A percentile compares a stretch with the other conserved stretches of the same genome.
Conservation (phyloP, 2,888 invertebrate genomes). For the Temnothorax unifasciatus region DNA sequence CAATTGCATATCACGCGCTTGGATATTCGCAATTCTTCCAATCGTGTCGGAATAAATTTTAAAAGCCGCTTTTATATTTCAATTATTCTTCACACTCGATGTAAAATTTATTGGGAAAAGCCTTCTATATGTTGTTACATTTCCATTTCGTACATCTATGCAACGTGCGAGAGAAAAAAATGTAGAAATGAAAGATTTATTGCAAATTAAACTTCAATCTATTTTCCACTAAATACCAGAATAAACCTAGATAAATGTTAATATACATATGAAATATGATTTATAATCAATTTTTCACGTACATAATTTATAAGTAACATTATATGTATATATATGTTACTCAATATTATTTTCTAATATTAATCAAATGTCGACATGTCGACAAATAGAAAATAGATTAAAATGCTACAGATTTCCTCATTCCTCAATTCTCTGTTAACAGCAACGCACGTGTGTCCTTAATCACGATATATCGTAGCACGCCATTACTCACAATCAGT, state of each 20-base stretch:
- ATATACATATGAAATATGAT: background rate
- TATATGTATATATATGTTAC: background rate
- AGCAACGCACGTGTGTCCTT: conserved; percentile 38
- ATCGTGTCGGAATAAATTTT: conserved; percentile 50
- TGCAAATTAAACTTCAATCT: conserved; percentile 22
- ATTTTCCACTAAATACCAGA: conserved; percentile 18
- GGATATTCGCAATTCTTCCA: conserved; percentile 30
- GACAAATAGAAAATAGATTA: conserved; percentile 13
- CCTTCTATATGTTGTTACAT: background rate
- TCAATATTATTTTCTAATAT: background rate
- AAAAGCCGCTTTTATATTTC: conserved; percentile 51
- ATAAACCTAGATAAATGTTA: conserved; percentile 20
- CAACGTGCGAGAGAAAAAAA: background rate
- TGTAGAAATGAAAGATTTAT: conserved; percentile 38
- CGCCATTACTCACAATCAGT: conserved; percentile 48
- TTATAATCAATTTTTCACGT: background rate
- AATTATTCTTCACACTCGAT: conserved; percentile 40
- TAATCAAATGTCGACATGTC: background rate
- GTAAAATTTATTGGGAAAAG: conserved; percentile 47
- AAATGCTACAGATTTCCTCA: background rate
- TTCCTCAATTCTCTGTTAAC: conserved; percentile 51
- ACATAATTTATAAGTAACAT: conserved; percentile 4
- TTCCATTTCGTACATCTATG: conserved; percentile 1
- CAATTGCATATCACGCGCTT: conserved; percentile 19
- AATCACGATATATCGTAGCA: conserved; percentile 54